Evolutionary conservation across 2,113 vertebrate genomes (phyloP).

Genomic region (Petroica traversi): DNA sequence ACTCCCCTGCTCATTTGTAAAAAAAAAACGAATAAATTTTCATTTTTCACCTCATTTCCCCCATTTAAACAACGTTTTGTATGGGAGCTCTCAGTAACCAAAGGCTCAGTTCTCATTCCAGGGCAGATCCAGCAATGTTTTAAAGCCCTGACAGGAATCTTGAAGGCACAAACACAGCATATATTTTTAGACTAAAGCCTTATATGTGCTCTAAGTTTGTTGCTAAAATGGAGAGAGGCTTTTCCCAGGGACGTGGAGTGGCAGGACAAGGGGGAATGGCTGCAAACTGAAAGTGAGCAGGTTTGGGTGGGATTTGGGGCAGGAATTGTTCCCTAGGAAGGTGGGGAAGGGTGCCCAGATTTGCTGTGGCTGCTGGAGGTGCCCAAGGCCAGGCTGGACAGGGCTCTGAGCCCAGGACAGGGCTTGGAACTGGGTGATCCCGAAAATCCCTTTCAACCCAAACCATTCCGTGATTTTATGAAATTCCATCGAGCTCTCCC

Average conservation of each 20-base stretch:
- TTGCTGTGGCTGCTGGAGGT: neutral
- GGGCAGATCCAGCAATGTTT: rapidly evolving
- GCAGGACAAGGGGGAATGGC: neutral
- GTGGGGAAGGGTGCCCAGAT: neutral
- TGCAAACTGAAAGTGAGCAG: neutral
- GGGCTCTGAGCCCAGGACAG: neutral
- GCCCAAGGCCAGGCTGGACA: neutral
- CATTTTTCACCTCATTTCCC: neutral
- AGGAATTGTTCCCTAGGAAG: neutral
- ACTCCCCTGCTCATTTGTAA: rapidly evolving
- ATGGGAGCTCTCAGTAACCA: rapidly evolving
- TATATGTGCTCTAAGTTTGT: rapidly evolving
- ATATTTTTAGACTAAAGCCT: neutral
- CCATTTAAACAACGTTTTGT: neutral
- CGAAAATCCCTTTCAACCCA: too few species aligned
- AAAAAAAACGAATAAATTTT: rapidly evolving
- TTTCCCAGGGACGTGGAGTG: neutral
- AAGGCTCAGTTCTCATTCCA: neutral
- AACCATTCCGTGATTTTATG: rapidly evolving
- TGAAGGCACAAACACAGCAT: rapidly evolving
- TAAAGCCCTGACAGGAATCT: neutral
- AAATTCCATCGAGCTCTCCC: neutral
- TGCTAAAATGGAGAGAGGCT: rapidly evolving
- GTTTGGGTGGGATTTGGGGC: neutral
- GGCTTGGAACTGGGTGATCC: rapidly evolving